Percentiles rank a stretch among this genome's conserved stretches.
Conservation (phyloP, 2,888 invertebrate species). For the Leucophora obtusa region DNA sequence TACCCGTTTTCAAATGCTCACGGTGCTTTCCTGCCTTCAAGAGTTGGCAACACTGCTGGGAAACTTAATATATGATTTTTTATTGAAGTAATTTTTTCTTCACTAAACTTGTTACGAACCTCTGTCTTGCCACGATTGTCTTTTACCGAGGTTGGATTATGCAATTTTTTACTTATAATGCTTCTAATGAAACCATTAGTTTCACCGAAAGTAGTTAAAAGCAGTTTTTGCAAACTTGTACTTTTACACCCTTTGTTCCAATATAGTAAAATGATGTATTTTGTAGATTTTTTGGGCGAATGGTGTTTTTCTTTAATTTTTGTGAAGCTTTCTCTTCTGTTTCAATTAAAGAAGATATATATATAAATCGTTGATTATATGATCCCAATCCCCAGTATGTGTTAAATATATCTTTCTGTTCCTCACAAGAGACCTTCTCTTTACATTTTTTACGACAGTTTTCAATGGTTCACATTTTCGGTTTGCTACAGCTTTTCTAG, state of each 20-base stretch:
- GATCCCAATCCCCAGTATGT: no score
- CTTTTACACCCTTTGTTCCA: neutral
- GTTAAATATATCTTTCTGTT: no score
- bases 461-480: neutral
- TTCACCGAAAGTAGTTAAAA: neutral
- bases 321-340: neutral
- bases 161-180: neutral
- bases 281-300: neutral
- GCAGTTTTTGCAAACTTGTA: conserved; percentile 5
- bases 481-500: no score
- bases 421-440: neutral
- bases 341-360: conserved; percentile 1
- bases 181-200: neutral
- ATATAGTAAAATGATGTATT: neutral
- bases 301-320: no score
- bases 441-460: neutral
- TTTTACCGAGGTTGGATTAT: neutral
- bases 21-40: no score
- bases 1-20: no score
- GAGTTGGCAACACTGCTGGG: no score
- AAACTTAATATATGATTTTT: conserved; percentile 5
- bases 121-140: neutral
- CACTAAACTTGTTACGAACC: neutral
- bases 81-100: neutral
- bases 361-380: neutral